Conservation (phyloP, 1,140 invertebrate genomes). For the Coenobita brevimanus region DNA sequence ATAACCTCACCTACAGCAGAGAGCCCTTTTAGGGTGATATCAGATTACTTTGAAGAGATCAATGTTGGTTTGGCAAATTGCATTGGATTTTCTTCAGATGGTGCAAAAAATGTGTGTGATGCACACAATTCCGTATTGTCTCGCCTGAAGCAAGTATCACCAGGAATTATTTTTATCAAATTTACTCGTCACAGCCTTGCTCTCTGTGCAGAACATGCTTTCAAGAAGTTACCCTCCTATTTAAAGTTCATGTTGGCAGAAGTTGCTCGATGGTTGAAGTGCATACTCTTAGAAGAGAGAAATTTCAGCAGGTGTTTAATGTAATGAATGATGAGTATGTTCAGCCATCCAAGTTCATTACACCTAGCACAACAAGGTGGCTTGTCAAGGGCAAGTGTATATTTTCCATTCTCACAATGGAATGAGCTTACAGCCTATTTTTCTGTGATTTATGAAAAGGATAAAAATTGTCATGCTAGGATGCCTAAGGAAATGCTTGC, state of each 20-base stretch:
- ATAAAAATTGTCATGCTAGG: too few species aligned
- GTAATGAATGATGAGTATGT: slow-evolving; percentile 53
- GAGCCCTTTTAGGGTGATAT: slow-evolving; percentile 30
- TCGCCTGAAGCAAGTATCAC: slow-evolving; percentile 17
- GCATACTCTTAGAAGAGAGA: slow-evolving; percentile 37
- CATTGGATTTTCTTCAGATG: slow-evolving; percentile 50
- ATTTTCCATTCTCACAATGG: background rate
- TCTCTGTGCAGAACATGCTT: slow-evolving; percentile 57
- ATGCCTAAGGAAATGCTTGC: too few species aligned
- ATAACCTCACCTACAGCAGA: slow-evolving; percentile 39
- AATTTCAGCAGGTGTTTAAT: slow-evolving; percentile 41
- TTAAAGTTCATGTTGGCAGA: slow-evolving; percentile 37
- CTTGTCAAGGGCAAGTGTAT: slow-evolving; percentile 59
- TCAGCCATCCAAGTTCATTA: slow-evolving; percentile 52
- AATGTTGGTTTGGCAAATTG: slow-evolving; percentile 35
- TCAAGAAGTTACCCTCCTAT: slow-evolving; percentile 55
- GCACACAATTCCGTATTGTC: slow-evolving; percentile 62
- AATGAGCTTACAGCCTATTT: too few species aligned
- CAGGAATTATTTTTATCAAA: slow-evolving; percentile 47
- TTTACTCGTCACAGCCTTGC: slow-evolving; percentile 51
- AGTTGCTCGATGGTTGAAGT: slow-evolving; percentile 50
- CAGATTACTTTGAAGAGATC: slow-evolving; percentile 8
- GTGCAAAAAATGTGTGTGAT: slow-evolving; percentile 52
- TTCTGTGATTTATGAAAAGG: too few species aligned
- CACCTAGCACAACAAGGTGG: slow-evolving; percentile 56